Base-by-base conservation (phyloP, 2,888 invertebrate species). In the Malacosoma neustria region DNA sequence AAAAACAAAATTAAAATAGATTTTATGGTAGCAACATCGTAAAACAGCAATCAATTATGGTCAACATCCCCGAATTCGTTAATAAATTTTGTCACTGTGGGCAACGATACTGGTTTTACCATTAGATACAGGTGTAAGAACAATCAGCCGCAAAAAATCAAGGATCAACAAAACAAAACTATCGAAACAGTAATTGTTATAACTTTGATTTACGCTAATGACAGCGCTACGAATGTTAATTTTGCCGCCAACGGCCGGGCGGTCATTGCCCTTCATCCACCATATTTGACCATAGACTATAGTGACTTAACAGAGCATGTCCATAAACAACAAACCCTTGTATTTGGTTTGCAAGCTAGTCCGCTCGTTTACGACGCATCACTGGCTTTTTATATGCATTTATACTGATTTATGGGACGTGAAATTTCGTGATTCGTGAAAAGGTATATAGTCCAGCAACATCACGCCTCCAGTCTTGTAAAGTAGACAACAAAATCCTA, bases 251-350 rank as follows among this genome's bases (percentile, higher is more conserved):
- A 65, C 57, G 53, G 58, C 44, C 48, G 48, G 36, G 57, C 57
- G 73, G 59, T 72, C 71, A 51, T 62, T 60, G 69, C 59, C 66
- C 67, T 56, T 52, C 53, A 54, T 46, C 61, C 57, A 64, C 68
- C 65, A 64, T 63, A 62, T 66, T 65, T 61, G 65, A 70, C 72
- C 71, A 72, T 72, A 72, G 69, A 65, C 62, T 64, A 66, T 57
- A 48, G 57, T 54, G 48, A 45, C 61, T 72, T 69, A 73, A 72
- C 74, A 75, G 75, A 75, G 72, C 74, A 58, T 65, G 66, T 63
- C 72, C 66, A 67, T 66, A 64, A 61, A 65, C 54, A 55, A 69
- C 61, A 66, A 64, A 61, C 64, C 62, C 55, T 62, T 51, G 52
- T 56, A 65, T 67, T 69, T 60, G 58, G 54, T 62, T 65, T 57